Conservation (phyloP, 2,888 invertebrate species). For the Tenthredo mesomela region DNA sequence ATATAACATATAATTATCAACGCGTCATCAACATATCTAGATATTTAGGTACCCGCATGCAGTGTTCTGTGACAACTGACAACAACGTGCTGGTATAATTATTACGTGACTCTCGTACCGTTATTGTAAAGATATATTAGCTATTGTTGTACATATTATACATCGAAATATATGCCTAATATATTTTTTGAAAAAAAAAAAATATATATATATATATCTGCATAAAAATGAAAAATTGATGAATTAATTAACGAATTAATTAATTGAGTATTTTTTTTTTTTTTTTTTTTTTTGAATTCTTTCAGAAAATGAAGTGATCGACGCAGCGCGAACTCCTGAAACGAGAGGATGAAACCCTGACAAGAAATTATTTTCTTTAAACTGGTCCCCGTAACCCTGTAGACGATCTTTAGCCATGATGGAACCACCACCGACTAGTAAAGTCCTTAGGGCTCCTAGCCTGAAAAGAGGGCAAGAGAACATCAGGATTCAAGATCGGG, state of each 20-base stretch:
- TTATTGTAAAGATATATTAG: neutral
- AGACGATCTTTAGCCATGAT: constrained; percentile 63
- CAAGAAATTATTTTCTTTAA: constrained; percentile 57
- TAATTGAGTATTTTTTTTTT: constrained; percentile 14
- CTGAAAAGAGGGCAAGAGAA: constrained; percentile 90
- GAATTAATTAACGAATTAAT: neutral
- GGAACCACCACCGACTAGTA: constrained; percentile 80
- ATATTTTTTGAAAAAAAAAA: neutral
- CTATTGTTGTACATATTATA: neutral
- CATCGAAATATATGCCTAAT: neutral
- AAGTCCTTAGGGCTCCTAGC: constrained; percentile 88
- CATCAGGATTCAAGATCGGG: constrained; percentile 88
- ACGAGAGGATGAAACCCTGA: constrained; percentile 69
- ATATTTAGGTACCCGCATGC: constrained; percentile 23
- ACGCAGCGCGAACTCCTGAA: constrained; percentile 55
- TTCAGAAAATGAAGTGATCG: constrained; percentile 60
- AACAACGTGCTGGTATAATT: constrained; percentile 5
- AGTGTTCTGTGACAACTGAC: neutral
- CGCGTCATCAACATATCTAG: neutral
- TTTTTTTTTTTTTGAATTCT: constrained; percentile 12
- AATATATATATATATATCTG: neutral
- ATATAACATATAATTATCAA: constrained; percentile 8
- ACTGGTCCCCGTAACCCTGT: constrained; percentile 43
- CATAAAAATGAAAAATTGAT: neutral
- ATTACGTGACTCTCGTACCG: neutral